Evolutionary conservation across 1,140 invertebrate species (phyloP), one percentile per base, ranked within the genome.

Genomic region (Armadillidium nasatum): DNA sequence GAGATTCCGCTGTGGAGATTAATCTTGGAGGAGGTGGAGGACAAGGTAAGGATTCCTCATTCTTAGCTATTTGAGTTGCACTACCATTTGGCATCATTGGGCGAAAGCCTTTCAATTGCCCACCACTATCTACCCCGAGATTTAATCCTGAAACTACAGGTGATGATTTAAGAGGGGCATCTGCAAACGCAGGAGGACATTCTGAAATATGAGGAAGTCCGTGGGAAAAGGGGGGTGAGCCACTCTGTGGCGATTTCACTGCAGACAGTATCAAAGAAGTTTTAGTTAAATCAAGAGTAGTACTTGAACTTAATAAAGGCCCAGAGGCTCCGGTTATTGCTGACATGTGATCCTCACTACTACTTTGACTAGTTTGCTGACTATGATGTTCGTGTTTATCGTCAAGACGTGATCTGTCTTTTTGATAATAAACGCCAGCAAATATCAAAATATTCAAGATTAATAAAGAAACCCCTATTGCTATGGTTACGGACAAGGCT

Each of bases 401-500:
- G 0, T 75, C 77, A 11, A 78, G 22, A 9, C 80, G 50, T 23
- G 74, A 74, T 6, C 80, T 45, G 66, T 96, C 94, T 13, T 94
- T 87, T 83, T 96, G 94, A 84, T 96, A 96, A 82, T 95, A 97
- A 0, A 97, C 93, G 2, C 94, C 94, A 45, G 94, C 94, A 83
- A 97, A 96, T 81, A 97, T 94, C 11, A 97, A 86, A 0, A 96
- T 91, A 83, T 97, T 97, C 9, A 97, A 85, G 78, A 96, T 92
- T 15, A 97, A 87, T 23, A 97, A 84, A 4, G 92, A 94, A 81
- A 94, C 95, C 3, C 95, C 95, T 74, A 97, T 95, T n/a, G 94
- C 94, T 80, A 97, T 94, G 2, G 94, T 96, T 0, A 97, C 92
- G 83, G 92, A 93, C 9, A 96, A 84, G 0, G 93, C 93, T 0